Percentiles rank a stretch among this genome's conserved stretches.
These are phyloP conservation scores for Onychomys leucogaster DNA, from an alignment of 2,797 vertebrate species.

Conservation along the genomic window DNA sequence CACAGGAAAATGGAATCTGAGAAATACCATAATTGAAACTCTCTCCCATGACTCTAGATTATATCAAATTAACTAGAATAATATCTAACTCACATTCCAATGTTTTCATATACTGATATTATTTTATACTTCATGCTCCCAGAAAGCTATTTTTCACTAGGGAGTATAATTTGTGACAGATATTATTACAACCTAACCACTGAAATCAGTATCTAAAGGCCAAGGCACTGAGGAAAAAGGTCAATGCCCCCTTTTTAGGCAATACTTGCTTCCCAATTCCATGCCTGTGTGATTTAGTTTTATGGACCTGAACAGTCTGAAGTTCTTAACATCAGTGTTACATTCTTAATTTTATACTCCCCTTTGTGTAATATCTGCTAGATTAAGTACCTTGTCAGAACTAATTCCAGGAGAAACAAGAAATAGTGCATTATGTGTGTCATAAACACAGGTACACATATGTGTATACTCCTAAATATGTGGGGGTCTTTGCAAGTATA, in stretches of 20 bases:
- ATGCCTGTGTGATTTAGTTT: neutral
- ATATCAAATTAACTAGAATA: neutral
- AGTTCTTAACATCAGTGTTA: neutral
- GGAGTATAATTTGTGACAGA: neutral
- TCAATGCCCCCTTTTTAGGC: neutral
- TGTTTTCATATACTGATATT: neutral
- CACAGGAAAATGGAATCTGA: neutral
- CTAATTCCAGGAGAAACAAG: neutral
- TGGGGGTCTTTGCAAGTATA: neutral
- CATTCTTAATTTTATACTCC: neutral
- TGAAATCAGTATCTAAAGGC: neutral
- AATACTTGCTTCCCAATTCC: neutral
- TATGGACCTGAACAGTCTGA: neutral
- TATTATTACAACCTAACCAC: neutral
- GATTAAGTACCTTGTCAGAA: neutral
- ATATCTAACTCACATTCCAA: neutral
- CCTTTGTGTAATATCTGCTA: neutral
- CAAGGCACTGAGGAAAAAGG: neutral
- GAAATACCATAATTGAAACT: too few species aligned
- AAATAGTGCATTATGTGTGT: neutral
- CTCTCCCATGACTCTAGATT: neutral
- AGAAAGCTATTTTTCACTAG: neutral
- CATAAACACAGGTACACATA: neutral
- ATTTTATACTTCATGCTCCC: neutral
- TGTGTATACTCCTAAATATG: too few species aligned